Evolutionary conservation across 2,113 vertebrate species (phyloP).

Genomic region (Forbesichthys agassizii): DNA sequence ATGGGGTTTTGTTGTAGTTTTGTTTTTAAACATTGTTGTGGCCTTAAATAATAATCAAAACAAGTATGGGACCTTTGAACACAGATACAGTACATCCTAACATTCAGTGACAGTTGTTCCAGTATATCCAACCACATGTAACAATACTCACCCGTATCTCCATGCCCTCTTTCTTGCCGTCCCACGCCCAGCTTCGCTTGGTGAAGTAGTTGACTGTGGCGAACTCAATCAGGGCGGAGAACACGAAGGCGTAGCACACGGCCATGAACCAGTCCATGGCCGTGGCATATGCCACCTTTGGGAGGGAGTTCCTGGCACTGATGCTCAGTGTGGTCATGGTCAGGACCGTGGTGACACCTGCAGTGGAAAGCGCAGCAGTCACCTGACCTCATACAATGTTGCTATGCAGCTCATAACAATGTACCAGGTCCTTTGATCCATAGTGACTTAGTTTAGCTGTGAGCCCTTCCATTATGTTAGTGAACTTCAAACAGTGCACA

Average conservation of each 20-base stretch:
- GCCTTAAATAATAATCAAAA: too few species aligned
- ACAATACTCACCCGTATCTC: conserved; percentile 88
- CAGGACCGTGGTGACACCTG: conserved; percentile 98
- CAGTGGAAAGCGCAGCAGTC: conserved; percentile 48
- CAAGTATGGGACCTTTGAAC: too few species aligned
- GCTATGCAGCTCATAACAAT: neutral
- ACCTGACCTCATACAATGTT: neutral
- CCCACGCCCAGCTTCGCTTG: conserved; percentile 99
- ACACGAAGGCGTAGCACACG: conserved; percentile 99
- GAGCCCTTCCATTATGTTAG: too few species aligned
- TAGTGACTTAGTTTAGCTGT: too few species aligned
- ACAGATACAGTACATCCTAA: too few species aligned
- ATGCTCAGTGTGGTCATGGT: conserved; percentile 99
- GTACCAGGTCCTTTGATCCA: too few species aligned
- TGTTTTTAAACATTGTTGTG: too few species aligned
- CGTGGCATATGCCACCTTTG: conserved; percentile 98
- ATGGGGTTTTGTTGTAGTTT: too few species aligned
- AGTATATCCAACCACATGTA: neutral
- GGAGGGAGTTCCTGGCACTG: conserved; percentile 98
- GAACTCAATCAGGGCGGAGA: conserved; percentile 99
- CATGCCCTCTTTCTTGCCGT: conserved; percentile 95
- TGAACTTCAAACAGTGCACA: too few species aligned
- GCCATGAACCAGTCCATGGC: conserved; percentile 99
- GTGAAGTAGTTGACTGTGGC: conserved; percentile 99
- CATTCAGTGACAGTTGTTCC: too few species aligned